A percentile compares a stretch with the other conserved stretches of the same genome.
Evolutionary conservation across 30 jellyfish, hydroid and myxozoan species (phyloP).

Genomic region (Morbakka virulenta): DNA sequence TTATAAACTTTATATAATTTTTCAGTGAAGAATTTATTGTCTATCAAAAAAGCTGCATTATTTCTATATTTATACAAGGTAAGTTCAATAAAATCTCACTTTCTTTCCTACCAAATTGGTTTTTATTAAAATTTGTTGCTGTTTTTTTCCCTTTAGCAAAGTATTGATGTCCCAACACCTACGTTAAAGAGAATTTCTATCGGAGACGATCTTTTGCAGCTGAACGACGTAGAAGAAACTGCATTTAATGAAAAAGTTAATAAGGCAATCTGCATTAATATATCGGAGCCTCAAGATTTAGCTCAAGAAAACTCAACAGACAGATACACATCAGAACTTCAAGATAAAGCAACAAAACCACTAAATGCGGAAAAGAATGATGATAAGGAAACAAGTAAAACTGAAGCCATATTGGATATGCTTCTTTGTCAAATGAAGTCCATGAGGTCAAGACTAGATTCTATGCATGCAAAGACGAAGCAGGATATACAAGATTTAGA

Average conservation of each 20-base stretch:
- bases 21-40: no score
- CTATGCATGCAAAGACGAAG: constrained; percentile 55
- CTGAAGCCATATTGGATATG: constrained; percentile 16
- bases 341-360: not conserved
- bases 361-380: not conserved
- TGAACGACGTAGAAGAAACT: not conserved
- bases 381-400: constrained; percentile 6
- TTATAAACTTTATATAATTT: no score
- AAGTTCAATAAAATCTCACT: no score
- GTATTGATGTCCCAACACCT: no score
- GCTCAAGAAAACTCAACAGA: not conserved
- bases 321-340: not conserved
- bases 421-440: constrained; percentile 52
- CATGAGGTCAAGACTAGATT: constrained; percentile 64
- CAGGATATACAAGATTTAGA: constrained; percentile 65
- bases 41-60: no score
- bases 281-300: not conserved
- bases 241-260: not conserved
- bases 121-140: no score
- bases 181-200: no score
- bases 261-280: not conserved
- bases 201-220: not conserved
- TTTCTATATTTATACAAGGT: no score
- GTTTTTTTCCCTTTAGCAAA: no score
- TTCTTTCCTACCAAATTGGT: no score